phyloP scores from a whole-genome alignment of 2,888 invertebrate species.

The Parthenolecanium corni region DNA sequence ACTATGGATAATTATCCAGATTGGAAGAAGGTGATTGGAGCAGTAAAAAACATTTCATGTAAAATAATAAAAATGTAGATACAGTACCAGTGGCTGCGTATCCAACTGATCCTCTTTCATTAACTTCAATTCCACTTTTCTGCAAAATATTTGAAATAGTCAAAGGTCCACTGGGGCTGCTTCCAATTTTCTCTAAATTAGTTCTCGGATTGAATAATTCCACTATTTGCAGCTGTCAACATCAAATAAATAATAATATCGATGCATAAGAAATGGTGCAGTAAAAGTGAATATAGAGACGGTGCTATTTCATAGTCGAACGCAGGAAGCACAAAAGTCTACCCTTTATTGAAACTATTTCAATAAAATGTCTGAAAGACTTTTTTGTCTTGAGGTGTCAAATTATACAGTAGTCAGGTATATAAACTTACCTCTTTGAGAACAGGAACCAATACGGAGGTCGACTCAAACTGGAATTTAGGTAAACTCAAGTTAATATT shows the following conservation, averaged over 20 bases:
- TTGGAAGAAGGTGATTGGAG: too few relatives aligned
- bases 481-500: constrained; percentile 55
- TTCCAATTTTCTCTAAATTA: constrained; percentile 55
- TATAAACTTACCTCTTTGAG: constrained; percentile 51
- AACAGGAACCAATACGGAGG: constrained; percentile 49
- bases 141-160: constrained; percentile 60
- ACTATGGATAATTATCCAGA: too few relatives aligned
- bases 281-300: background rate
- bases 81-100: constrained; percentile 61
- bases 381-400: too few relatives aligned
- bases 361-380: too few relatives aligned
- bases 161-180: constrained; percentile 45
- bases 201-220: constrained; percentile 60
- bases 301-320: too few relatives aligned
- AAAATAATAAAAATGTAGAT: too few relatives aligned
- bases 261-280: background rate
- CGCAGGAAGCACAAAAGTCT: too few relatives aligned
- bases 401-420: too few relatives aligned
- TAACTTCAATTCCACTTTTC: constrained; percentile 62
- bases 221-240: constrained; percentile 60
- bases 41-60: too few relatives aligned
- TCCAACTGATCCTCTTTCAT: constrained; percentile 60
- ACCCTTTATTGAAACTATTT: too few relatives aligned
- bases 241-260: constrained; percentile 33
- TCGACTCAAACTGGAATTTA: constrained; percentile 61